These are phyloP conservation scores for Ericerus pela DNA, from an alignment of 1,140 invertebrate genomes.

Conservation along the genomic window DNA sequence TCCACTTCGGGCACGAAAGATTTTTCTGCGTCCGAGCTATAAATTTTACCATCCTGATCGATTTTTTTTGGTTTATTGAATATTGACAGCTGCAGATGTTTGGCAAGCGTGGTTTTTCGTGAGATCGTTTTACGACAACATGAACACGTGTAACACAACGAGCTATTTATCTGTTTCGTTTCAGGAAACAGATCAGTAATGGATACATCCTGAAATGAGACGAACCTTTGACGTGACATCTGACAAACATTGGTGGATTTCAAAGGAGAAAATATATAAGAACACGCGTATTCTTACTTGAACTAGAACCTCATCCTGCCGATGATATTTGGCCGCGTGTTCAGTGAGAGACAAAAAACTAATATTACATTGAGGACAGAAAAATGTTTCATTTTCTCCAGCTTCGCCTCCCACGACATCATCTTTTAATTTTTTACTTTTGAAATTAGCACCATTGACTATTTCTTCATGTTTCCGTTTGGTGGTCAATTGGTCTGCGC, in stretches of 20 bases:
- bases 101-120: neutral
- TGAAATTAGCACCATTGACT: no score
- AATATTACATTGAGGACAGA: conserved; percentile 1
- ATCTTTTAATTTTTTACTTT: conserved; percentile 2
- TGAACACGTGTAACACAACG: neutral
- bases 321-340: neutral
- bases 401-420: neutral
- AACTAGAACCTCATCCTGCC: neutral
- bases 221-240: no score
- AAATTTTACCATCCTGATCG: no score
- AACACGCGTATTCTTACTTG: no score
- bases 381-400: no score
- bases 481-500: no score
- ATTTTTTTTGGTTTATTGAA: no score
- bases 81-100: neutral
- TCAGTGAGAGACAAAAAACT: neutral
- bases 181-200: neutral
- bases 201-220: neutral
- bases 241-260: no score
- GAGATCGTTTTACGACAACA: neutral
- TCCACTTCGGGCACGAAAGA: no score
- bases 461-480: no score
- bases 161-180: neutral
- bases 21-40: no score
- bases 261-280: no score